These are phyloP conservation scores for Hypotaenidia okinawae DNA, from an alignment of 2,797 vertebrate genomes.

Conservation along the genomic window DNA sequence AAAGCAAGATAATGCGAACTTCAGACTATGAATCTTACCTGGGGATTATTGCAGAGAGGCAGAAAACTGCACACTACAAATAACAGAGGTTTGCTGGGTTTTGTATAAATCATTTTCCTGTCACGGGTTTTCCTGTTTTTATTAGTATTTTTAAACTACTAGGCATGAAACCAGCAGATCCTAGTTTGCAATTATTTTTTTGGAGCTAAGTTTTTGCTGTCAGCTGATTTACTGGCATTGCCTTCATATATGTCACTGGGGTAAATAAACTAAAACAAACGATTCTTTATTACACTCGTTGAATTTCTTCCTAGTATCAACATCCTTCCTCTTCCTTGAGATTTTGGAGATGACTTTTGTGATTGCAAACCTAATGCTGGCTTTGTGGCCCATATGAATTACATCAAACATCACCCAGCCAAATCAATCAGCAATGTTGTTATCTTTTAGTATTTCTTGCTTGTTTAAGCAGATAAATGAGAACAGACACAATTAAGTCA, in stretches of 20 bases:
- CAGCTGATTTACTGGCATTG: slow-evolving; percentile 43
- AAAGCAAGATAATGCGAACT: not conserved
- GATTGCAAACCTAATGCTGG: not conserved
- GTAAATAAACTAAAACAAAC: slow-evolving; percentile 33
- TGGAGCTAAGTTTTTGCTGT: not conserved
- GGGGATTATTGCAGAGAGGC: not conserved
- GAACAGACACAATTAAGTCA: slow-evolving; percentile 1
- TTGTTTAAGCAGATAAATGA: slow-evolving; percentile 25
- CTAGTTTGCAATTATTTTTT: not conserved
- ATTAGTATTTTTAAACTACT: slow-evolving; percentile 41
- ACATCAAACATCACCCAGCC: not conserved
- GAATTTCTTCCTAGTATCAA: slow-evolving; percentile 7
- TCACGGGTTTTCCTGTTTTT: not conserved
- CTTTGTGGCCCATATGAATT: not conserved
- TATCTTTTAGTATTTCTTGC: slow-evolving; percentile 31
- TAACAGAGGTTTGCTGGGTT: not conserved
- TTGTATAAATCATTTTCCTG: not conserved
- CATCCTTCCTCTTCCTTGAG: slow-evolving; percentile 27
- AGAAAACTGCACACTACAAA: not conserved
- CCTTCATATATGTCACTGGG: not conserved
- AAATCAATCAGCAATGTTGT: not conserved
- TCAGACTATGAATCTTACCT: not conserved
- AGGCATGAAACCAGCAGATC: not conserved
- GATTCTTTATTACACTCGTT: slow-evolving; percentile 1
- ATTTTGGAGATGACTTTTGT: not conserved